Evolutionary conservation across 2,797 vertebrate genomes (phyloP).

Genomic region (Lepidocolaptes lacrymiger): DNA sequence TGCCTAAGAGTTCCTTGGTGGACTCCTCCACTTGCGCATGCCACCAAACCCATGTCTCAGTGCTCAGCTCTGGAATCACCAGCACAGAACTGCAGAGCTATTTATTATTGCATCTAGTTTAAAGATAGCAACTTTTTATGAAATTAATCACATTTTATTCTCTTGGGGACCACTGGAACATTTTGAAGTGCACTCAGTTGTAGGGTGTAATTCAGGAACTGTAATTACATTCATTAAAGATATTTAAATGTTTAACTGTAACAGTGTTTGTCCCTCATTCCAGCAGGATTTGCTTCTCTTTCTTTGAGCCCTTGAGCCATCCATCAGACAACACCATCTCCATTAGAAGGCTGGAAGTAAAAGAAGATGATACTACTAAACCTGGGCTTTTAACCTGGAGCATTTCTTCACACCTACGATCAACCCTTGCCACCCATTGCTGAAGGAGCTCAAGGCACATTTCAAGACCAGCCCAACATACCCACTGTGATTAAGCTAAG

Average conservation of each 20-base stretch:
- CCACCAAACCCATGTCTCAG: not conserved
- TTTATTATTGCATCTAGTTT: not conserved
- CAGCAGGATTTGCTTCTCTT: not conserved
- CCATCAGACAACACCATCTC: not conserved
- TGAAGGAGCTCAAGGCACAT: not conserved
- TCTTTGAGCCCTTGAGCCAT: not conserved
- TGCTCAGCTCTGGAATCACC: not conserved
- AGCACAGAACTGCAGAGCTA: not conserved
- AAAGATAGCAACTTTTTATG: not conserved
- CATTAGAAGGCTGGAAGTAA: not conserved
- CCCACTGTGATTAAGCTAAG: not conserved
- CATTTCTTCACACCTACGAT: not conserved
- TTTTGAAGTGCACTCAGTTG: not conserved
- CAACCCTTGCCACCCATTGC: not conserved
- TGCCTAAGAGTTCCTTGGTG: not conserved
- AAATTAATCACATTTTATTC: conserved; percentile 8
- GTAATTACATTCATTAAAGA: not conserved
- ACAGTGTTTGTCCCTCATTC: not conserved
- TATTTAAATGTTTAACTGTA: not conserved
- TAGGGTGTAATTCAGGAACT: not conserved
- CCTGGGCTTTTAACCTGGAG: not conserved
- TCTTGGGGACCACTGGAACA: not conserved
- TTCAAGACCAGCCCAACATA: not conserved
- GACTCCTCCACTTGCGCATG: not conserved
- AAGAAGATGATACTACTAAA: not conserved